Percentiles rank a stretch among this genome's conserved stretches.
phyloP scores from a whole-genome alignment of 2,797 vertebrate genomes.

The Girardinus metallicus region DNA sequence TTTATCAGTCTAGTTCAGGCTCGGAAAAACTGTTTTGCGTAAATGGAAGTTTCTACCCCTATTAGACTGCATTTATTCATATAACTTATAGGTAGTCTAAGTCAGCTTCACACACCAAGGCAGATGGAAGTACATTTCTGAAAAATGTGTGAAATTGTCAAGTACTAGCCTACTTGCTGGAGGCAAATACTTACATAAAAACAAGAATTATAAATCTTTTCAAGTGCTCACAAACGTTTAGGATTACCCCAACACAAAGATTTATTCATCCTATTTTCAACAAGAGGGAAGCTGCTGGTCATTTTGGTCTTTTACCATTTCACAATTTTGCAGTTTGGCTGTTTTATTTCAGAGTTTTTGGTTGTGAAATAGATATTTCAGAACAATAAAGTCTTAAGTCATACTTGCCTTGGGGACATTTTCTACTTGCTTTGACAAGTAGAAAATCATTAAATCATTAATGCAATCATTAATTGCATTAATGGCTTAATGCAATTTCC shows the following conservation, averaged over 20 bases:
- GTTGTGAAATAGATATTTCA: background rate
- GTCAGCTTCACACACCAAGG: constrained; percentile 34
- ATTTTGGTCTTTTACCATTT: background rate
- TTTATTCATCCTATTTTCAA: background rate
- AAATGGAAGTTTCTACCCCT: background rate
- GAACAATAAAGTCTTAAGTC: background rate
- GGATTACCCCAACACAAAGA: constrained; percentile 32
- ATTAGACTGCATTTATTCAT: constrained; percentile 34
- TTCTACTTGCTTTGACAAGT: background rate
- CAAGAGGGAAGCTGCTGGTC: background rate
- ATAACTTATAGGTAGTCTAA: constrained; percentile 44
- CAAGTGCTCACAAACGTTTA: constrained; percentile 22
- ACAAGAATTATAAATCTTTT: constrained; percentile 33
- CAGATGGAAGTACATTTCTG: constrained; percentile 42
- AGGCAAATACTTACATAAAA: constrained; percentile 55
- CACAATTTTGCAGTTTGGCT: background rate
- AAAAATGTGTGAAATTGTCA: constrained; percentile 44
- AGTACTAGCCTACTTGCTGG: constrained; percentile 40
- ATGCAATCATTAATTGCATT: too few species aligned
- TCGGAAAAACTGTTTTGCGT: background rate
- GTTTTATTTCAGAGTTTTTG: background rate
- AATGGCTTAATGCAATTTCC: background rate
- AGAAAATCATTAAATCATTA: too few species aligned
- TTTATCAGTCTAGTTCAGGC: constrained; percentile 15
- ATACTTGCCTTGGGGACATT: background rate